Evolutionary conservation across 2,797 vertebrate genomes (phyloP).

Genomic region (Alcedo quadribrachys): DNA sequence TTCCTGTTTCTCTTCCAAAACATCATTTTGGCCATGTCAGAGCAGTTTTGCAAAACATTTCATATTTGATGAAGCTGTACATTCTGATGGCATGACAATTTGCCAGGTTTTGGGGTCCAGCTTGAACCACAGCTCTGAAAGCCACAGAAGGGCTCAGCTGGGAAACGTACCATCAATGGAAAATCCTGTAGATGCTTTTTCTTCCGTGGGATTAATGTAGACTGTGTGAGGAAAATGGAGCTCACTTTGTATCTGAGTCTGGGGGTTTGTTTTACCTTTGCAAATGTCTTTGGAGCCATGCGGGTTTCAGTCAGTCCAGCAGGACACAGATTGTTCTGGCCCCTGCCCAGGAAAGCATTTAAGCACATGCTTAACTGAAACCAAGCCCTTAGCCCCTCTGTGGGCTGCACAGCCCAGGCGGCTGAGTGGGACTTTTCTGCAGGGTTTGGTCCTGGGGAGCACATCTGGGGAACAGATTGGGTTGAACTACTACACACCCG

Average conservation of each 20-base stretch:
- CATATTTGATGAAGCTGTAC: not conserved
- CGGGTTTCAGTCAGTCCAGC: slow-evolving; percentile 12
- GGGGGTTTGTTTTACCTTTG: slow-evolving; percentile 32
- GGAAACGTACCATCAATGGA: not conserved
- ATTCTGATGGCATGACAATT: not conserved
- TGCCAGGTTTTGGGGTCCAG: not conserved
- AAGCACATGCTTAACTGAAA: slow-evolving; percentile 46
- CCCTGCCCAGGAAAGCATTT: slow-evolving; percentile 31
- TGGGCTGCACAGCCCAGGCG: not conserved
- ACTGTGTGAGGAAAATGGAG: not conserved
- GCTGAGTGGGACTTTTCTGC: slow-evolving; percentile 8
- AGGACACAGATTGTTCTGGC: slow-evolving; percentile 9
- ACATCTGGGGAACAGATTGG: slow-evolving; percentile 66
- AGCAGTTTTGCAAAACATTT: not conserved
- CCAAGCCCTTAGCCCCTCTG: not conserved
- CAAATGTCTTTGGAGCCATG: slow-evolving; percentile 22
- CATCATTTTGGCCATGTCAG: not conserved
- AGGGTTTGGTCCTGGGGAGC: not conserved
- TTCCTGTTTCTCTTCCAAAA: not conserved
- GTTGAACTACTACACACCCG: not conserved
- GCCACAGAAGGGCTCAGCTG: not conserved
- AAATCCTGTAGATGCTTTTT: not conserved
- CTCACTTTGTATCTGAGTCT: slow-evolving; percentile 30
- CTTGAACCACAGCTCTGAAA: not conserved
- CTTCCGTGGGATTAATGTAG: slow-evolving; percentile 22